Evolutionary conservation across 2,797 vertebrate genomes (phyloP).

Genomic region (Alcedo atthis): DNA sequence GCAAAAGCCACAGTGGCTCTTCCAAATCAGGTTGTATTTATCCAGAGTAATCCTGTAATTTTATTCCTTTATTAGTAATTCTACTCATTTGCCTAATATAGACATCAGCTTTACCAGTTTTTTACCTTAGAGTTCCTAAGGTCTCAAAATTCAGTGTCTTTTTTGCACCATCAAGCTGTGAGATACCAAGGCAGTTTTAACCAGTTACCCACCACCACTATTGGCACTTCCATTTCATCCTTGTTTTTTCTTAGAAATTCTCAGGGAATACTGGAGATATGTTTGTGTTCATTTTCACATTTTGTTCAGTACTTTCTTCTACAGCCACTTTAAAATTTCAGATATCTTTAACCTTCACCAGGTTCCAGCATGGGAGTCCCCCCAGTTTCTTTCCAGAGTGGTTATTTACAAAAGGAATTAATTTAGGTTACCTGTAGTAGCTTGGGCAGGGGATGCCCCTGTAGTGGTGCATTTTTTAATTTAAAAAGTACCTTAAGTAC

Average conservation of each 20-base stretch:
- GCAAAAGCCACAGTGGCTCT: not conserved
- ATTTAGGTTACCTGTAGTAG: not conserved
- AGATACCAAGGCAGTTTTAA: not conserved
- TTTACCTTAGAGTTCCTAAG: not conserved
- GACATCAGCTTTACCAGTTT: not conserved
- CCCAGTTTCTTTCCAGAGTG: not conserved
- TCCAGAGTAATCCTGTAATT: not conserved
- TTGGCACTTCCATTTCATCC: not conserved
- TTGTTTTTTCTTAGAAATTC: not conserved
- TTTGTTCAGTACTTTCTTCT: not conserved
- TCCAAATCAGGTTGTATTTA: not conserved
- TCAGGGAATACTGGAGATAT: not conserved
- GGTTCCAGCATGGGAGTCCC: not conserved
- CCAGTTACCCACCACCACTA: not conserved
- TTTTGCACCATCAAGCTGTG: not conserved
- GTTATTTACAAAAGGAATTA: not conserved
- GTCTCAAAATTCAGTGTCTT: not conserved
- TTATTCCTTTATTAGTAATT: not conserved
- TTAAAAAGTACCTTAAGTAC: not conserved
- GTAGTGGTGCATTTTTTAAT: not conserved
- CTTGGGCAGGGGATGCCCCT: not conserved
- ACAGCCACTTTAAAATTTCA: not conserved
- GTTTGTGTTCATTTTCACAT: not conserved
- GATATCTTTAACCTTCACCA: not conserved
- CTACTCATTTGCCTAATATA: not conserved